Evolutionary conservation across 2,888 invertebrate species (phyloP).

Genomic region (Aleiodes alternator): DNA sequence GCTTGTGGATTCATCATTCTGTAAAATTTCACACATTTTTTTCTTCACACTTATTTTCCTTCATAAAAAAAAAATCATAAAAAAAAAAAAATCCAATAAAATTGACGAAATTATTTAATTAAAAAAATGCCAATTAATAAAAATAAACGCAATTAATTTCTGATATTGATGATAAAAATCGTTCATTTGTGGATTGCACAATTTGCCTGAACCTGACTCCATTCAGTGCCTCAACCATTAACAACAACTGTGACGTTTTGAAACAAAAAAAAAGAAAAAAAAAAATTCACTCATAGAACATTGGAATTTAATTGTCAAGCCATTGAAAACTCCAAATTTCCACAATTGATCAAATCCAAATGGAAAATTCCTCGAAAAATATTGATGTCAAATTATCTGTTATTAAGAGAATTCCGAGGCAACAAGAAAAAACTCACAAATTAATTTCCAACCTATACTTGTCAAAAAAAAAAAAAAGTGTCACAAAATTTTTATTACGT

Average conservation of each 20-base stretch:
- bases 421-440: slow-evolving; percentile 10
- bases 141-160: too few species aligned
- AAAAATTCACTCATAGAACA: too few species aligned
- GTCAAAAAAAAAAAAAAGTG: slow-evolving; percentile 63
- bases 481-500: slow-evolving; percentile 65
- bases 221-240: background rate
- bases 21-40: slow-evolving; percentile 63
- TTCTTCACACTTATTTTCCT: too few species aligned
- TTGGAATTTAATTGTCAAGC: too few species aligned
- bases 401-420: too few species aligned
- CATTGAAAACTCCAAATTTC: too few species aligned
- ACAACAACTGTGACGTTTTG: background rate
- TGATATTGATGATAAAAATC: background rate
- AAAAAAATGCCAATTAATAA: too few species aligned
- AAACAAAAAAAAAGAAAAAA: too few species aligned
- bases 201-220: slow-evolving; percentile 16
- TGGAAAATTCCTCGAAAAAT: background rate
- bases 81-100: slow-evolving; percentile 30
- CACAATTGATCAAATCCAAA: too few species aligned
- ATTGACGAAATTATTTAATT: too few species aligned
- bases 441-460: slow-evolving; percentile 69
- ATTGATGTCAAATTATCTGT: background rate
- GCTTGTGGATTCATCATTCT: slow-evolving; percentile 88
- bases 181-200: slow-evolving; percentile 17
- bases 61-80: slow-evolving; percentile 45